Evolutionary conservation across 2,888 invertebrate species (phyloP), one percentile per base, ranked within the genome.

Genomic region (Hypomecis atomaria): DNA sequence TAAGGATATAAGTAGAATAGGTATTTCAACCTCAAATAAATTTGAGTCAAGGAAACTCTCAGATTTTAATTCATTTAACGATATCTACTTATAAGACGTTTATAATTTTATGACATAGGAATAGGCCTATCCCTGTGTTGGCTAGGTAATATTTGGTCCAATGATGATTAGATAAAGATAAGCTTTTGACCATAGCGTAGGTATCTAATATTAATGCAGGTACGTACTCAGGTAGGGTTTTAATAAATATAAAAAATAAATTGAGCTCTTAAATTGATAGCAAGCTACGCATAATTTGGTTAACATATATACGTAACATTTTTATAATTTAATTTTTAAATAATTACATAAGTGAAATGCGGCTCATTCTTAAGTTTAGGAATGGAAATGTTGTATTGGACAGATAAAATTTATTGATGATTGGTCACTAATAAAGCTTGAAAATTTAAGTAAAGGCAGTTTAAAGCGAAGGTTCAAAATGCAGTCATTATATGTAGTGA

Each of bases 401-500:
- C 38, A 13, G 2, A 11, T 13, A 9, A n/a, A n/a, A 50, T 37
- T 50, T 8, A 38, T 38, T 10, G 6, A 33, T 9, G 38, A 52
- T 11, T 42, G 36, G 11, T 58, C 23, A 9, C 40, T 43, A 10
- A 13, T 58, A 13, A 13, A 45, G 38, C 40, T 52, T 52, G 62
- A 58, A 53, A 61, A 57, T 42, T 42, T n/a, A n/a, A 33, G 34
- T 43, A 34, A 54, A 54, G 34, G 37, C 55, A 44, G 42, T 55
- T 54, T 40, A 57, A 54, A 54, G 58, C 56, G 55, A 44, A 62
- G 40, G 59, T 59, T 55, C 42, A 69, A 67, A 71, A 67, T 62
- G 59, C 61, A 67, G 62, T 59, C 57, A 64, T 59, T 52, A 56
- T 54, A 61, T 53, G 55, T 62, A 70, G 62, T 72, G 72, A 72